phyloP scores from a whole-genome alignment of 2,113 vertebrate species.

The Etheostoma spectabile region DNA sequence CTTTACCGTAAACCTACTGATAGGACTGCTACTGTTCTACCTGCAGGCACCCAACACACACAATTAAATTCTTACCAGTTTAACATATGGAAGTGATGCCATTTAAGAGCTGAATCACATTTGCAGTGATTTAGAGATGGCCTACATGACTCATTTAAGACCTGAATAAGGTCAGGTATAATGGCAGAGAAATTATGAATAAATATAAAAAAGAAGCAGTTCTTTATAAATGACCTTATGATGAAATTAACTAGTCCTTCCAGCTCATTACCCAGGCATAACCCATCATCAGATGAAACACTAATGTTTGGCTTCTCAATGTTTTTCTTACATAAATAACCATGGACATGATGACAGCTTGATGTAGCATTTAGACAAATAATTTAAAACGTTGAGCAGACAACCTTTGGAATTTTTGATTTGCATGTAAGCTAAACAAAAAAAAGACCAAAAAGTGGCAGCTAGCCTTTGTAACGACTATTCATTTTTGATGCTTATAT shows the following conservation, averaged over 20 bases:
- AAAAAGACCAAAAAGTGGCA: not conserved
- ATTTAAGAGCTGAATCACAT: constrained; percentile 5
- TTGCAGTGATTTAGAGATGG: not conserved
- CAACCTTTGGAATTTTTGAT: not conserved
- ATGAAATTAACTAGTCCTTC: not conserved
- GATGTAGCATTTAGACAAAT: not conserved
- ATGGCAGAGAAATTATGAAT: constrained; percentile 15
- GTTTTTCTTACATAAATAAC: not conserved
- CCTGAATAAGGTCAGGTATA: constrained; percentile 1
- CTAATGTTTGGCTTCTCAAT: not conserved
- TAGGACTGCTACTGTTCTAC: not conserved
- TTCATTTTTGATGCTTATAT: not conserved
- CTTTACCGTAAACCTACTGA: not conserved
- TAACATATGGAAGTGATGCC: not conserved
- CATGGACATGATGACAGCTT: not conserved
- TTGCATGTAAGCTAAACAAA: not conserved
- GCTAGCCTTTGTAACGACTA: not conserved
- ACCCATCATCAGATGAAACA: not conserved
- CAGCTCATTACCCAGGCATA: not conserved
- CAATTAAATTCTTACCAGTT: not conserved
- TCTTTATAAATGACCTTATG: constrained; percentile 23
- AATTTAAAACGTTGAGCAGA: not conserved
- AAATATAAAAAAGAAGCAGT: not conserved
- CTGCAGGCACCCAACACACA: not conserved
- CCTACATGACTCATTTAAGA: constrained; percentile 2